Conservation (phyloP, 2,797 vertebrate genomes). For the Alcedo quadribrachys region DNA sequence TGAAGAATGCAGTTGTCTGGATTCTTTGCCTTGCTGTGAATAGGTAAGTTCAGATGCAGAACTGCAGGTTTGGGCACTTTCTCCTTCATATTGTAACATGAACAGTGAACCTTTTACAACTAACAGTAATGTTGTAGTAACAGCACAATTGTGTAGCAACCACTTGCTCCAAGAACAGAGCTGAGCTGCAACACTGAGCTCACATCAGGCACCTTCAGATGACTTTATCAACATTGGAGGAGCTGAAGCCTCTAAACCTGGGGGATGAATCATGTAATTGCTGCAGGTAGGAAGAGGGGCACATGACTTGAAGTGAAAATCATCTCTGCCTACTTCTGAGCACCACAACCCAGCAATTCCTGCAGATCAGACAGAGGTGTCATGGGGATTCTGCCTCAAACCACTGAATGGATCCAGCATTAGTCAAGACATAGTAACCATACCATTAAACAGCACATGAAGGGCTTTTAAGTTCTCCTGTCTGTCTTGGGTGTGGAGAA, state of each 20-base stretch:
- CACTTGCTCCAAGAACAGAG: neutral
- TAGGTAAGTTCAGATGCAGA: neutral
- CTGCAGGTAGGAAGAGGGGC: neutral
- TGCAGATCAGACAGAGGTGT: neutral
- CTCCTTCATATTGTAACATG: neutral
- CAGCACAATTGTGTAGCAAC: neutral
- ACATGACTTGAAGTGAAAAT: neutral
- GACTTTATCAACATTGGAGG: neutral
- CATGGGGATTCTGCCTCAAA: neutral
- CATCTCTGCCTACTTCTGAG: neutral
- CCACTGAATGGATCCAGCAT: neutral
- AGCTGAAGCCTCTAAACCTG: neutral
- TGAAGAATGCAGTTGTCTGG: neutral
- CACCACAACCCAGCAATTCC: neutral
- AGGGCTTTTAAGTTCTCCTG: neutral
- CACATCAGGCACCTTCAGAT: neutral
- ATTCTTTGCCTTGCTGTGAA: neutral
- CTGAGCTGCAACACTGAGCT: fast-evolving
- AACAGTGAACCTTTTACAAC: neutral
- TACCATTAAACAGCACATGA: neutral
- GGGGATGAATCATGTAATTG: fast-evolving
- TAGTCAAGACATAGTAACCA: neutral
- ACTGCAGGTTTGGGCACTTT: neutral
- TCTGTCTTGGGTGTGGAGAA: neutral
- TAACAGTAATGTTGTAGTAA: neutral